phyloP scores from a whole-genome alignment of 2,888 invertebrate genomes.

The Conus canariensis region DNA sequence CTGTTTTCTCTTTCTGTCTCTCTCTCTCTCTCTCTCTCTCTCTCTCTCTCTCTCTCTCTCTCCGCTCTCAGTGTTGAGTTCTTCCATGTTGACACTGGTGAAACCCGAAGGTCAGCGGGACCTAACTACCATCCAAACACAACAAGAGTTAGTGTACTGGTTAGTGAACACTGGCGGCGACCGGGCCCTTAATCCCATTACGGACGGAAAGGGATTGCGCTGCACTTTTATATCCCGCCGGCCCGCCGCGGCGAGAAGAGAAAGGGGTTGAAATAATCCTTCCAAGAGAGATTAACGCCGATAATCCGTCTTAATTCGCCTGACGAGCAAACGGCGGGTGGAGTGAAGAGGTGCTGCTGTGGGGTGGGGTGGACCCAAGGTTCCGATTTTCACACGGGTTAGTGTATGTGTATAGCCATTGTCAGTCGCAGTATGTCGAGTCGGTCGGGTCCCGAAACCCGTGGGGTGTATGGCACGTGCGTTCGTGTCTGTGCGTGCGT shows the following conservation, averaged over 20 bases:
- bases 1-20: no score
- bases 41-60: no score
- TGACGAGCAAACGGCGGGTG: not conserved
- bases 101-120: not conserved
- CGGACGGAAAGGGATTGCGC: not conserved
- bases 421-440: not conserved
- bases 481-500: not conserved
- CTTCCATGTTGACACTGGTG: not conserved
- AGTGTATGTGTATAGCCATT: not conserved
- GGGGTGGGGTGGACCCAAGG: not conserved
- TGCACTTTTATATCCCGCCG: not conserved
- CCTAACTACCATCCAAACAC: not conserved
- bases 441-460: not conserved
- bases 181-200: not conserved
- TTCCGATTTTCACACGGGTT: not conserved
- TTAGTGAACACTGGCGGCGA: not conserved
- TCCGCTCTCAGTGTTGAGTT: no score
- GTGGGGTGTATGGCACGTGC: not conserved
- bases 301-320: not conserved
- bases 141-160: not conserved
- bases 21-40: no score
- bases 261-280: constrained; percentile 8
- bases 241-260: not conserved
- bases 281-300: constrained; percentile 8
- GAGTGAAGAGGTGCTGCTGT: no score